Percentiles rank a stretch among this genome's conserved stretches.
phyloP scores from a whole-genome alignment of 2,797 vertebrate genomes.

The Phoxinus dragarum region DNA sequence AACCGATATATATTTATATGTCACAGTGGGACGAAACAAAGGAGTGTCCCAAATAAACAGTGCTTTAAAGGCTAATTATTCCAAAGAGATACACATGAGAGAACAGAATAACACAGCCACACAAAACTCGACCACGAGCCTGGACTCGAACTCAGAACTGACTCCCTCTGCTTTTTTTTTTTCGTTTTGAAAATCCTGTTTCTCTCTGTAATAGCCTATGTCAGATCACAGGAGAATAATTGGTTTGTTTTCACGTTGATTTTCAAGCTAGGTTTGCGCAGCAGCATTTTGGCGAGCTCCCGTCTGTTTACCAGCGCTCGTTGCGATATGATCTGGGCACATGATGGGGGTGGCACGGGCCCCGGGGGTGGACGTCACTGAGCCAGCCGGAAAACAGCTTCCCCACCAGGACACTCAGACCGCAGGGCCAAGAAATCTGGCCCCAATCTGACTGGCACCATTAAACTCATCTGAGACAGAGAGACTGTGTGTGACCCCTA shows the following conservation, averaged over 20 bases:
- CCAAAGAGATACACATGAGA: too few relatives aligned
- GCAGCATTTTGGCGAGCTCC: constrained; percentile 29
- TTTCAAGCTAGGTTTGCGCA: constrained; percentile 7
- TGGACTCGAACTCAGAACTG: too few relatives aligned
- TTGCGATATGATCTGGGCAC: constrained; percentile 43
- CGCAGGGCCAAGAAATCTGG: constrained; percentile 54
- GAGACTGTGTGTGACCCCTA: constrained; percentile 28
- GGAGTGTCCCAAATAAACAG: too few relatives aligned
- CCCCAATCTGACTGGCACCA: constrained; percentile 50
- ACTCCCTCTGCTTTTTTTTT: not conserved
- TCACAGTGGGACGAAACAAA: too few relatives aligned
- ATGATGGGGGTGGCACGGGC: constrained; percentile 39
- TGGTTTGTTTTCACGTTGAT: not conserved
- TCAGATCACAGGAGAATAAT: not conserved
- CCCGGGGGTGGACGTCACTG: constrained; percentile 38
- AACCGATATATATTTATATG: too few relatives aligned
- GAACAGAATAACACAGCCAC: too few relatives aligned
- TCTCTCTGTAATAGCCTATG: not conserved
- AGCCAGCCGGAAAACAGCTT: constrained; percentile 50
- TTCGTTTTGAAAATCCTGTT: not conserved
- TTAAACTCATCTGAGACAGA: constrained; percentile 50
- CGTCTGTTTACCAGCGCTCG: constrained; percentile 37
- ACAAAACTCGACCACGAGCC: too few relatives aligned
- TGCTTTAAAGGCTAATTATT: too few relatives aligned
- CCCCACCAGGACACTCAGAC: constrained; percentile 41